Conservation (phyloP, 2,888 invertebrate species). For the Tribolium freemani region DNA sequence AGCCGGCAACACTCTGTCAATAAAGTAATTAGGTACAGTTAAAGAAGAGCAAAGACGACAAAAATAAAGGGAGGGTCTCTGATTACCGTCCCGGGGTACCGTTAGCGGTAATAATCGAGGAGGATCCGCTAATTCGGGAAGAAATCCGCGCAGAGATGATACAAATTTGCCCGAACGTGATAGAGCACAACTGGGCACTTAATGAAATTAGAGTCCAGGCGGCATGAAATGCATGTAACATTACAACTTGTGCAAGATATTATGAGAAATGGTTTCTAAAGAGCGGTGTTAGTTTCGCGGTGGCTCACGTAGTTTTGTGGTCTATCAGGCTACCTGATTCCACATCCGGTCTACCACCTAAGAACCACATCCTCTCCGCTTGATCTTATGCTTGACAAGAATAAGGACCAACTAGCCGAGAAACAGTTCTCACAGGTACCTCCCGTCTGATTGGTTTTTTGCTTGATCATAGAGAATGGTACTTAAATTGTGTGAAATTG, state of each 20-base stretch:
- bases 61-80: background rate
- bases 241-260: slow-evolving; percentile 33
- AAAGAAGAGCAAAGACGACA: background rate
- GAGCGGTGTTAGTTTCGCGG: too few relatives aligned
- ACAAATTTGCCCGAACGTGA: slow-evolving; percentile 14
- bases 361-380: slow-evolving; percentile 61
- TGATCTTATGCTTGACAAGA: slow-evolving; percentile 50
- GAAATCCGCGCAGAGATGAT: background rate
- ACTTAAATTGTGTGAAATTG: slow-evolving; percentile 63
- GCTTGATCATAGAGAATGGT: slow-evolving; percentile 49
- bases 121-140: background rate
- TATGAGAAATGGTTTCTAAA: slow-evolving; percentile 47
- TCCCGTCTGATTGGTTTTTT: slow-evolving; percentile 58
- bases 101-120: background rate
- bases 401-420: slow-evolving; percentile 52
- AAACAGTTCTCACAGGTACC: slow-evolving; percentile 60
- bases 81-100: background rate
- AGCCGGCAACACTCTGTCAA: slow-evolving; percentile 18
- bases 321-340: slow-evolving; percentile 66
- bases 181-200: slow-evolving; percentile 12
- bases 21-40: slow-evolving; percentile 3
- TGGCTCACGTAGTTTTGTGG: slow-evolving; percentile 65
- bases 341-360: slow-evolving; percentile 66
- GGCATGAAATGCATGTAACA: slow-evolving; percentile 30
- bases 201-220: slow-evolving; percentile 32